Conservation (phyloP, 2,888 invertebrate genomes). For the Coleophora deauratella region DNA sequence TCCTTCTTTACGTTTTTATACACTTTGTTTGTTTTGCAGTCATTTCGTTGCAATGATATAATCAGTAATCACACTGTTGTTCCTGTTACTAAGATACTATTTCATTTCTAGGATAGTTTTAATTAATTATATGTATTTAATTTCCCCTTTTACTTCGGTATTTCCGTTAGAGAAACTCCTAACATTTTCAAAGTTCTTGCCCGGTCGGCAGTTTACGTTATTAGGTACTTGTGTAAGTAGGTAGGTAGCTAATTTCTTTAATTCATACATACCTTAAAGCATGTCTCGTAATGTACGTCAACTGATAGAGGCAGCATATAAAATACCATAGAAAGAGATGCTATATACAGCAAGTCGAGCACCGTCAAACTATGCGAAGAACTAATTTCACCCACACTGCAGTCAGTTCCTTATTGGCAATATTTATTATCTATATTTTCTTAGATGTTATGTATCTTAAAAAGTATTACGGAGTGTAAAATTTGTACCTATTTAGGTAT, state of each 20-base stretch:
- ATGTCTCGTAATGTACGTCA: conserved; percentile 7
- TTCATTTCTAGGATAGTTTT: too few species aligned
- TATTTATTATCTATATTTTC: too few species aligned
- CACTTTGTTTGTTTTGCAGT: too few species aligned
- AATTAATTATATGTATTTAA: conserved; percentile 11
- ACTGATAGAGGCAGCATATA: conserved; percentile 10
- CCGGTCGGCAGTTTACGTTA: not conserved
- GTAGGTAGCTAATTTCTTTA: conserved; percentile 1
- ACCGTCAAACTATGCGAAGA: conserved; percentile 12
- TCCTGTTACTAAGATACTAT: too few species aligned
- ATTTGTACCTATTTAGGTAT: too few species aligned
- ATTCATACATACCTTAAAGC: not conserved
- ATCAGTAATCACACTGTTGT: too few species aligned
- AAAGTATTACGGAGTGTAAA: too few species aligned
- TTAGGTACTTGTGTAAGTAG: not conserved
- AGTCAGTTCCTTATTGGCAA: conserved; percentile 17
- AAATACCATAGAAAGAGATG: conserved; percentile 18
- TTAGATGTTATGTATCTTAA: too few species aligned
- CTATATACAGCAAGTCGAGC: conserved; percentile 14
- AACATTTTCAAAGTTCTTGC: not conserved
- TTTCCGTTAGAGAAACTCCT: not conserved
- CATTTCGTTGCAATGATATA: too few species aligned
- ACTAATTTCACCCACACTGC: conserved; percentile 18
- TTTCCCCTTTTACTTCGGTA: conserved; percentile 6
- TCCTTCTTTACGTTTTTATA: conserved; percentile 47